Evolutionary conservation across 2,797 vertebrate species (phyloP), one percentile per base, ranked within the genome.

Genomic region (Myotis pilosus): DNA sequence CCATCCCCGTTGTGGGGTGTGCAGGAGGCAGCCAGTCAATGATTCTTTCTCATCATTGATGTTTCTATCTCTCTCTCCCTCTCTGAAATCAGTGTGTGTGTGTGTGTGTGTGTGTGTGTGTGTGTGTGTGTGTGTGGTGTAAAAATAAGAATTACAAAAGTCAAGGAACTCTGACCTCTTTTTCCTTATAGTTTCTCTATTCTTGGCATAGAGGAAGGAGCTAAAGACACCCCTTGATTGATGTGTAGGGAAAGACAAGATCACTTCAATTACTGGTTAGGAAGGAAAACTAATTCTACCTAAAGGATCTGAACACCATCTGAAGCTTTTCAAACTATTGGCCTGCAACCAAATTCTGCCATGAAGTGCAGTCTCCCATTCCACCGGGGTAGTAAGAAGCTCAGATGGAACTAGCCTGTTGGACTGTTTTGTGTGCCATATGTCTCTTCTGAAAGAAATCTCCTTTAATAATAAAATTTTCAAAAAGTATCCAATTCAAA

Each of bases 401-500:
- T 81, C 79, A 84, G 89, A 90, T 62, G 60, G 71, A 94, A 94
- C 74, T 16, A 88, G 85, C 71, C 68, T 75, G 20, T 36, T 66
- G 62, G 75, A 87, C 68, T 84, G 76, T 20, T 83, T 49, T 84
- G n/a, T 78, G 23, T 0, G 60, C 80, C 72, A 36, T 53, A 86
- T 84, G 76, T 85, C 80, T 89, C 60, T 93, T 86, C 41, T 71
- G 25, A 53, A 82, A 95, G 57, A 94, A 93, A 82, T 87, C 44
- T 79, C n/a, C 53, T 92, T 82, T 82, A 76, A 91, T 89, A 82
- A 62, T 66, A 90, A 92, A 83, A 57, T 60, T 13, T 62, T 60
- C 17, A 36, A 75, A 62, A 91, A 69, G 30, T 79, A 91, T 91
- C 82, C 76, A 93, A 38, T 74, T 79, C 60, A 71, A 57, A 91